Evolutionary conservation across 2,888 invertebrate species (phyloP).

Genomic region (Euplexia lucipara): DNA sequence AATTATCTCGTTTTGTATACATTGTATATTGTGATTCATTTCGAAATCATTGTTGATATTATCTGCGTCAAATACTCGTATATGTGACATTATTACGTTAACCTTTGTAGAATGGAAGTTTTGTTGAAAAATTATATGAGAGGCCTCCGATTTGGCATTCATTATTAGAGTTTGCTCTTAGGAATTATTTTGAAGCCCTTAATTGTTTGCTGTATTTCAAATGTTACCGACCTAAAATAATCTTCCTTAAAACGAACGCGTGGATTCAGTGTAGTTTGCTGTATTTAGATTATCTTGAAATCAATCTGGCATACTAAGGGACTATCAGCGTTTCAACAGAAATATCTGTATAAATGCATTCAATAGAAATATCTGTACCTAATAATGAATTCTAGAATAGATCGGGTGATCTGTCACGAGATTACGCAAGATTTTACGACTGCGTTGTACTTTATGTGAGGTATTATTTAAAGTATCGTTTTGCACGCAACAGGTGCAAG

Average conservation of each 20-base stretch:
- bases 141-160: neutral
- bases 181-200: neutral
- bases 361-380: constrained; percentile 7
- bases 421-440: constrained; percentile 59
- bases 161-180: constrained; percentile 1
- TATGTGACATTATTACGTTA: constrained; percentile 19
- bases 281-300: neutral
- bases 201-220: constrained; percentile 1
- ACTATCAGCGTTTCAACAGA: constrained; percentile 1
- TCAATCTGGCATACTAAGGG: constrained; percentile 1
- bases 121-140: constrained; percentile 4
- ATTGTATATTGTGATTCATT: constrained; percentile 45
- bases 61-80: constrained; percentile 35
- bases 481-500: constrained; percentile 66
- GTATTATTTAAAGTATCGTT: constrained; percentile 61
- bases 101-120: constrained; percentile 16
- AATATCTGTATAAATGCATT: constrained; percentile 13
- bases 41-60: constrained; percentile 36
- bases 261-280: neutral
- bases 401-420: constrained; percentile 42
- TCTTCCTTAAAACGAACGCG: neutral
- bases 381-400: constrained; percentile 39
- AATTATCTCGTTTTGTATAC: constrained; percentile 44
- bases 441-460: constrained; percentile 49
- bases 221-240: constrained; percentile 10